A percentile compares a stretch with the other conserved stretches of the same genome.
Evolutionary conservation across 2,113 vertebrate genomes (phyloP).

Genomic region (Trematocara zebra): DNA sequence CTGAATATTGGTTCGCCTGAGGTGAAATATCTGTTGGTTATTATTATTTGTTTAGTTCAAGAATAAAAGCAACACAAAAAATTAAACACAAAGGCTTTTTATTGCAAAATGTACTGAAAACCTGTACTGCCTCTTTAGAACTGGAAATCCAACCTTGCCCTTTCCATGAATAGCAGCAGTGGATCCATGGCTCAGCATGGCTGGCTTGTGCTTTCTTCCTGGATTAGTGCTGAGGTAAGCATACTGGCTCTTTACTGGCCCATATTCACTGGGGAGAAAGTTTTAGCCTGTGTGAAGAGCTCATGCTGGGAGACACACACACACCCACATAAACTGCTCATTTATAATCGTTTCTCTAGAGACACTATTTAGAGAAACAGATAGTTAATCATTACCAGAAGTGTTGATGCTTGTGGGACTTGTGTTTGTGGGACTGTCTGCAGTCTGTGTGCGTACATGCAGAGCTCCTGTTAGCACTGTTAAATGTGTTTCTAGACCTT

Average conservation of each 20-base stretch:
- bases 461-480: not conserved
- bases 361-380: constrained; percentile 39
- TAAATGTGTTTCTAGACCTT: not conserved
- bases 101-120: not conserved
- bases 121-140: not conserved
- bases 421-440: not conserved
- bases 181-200: not conserved
- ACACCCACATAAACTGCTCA: not conserved
- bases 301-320: not conserved
- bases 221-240: constrained; percentile 54
- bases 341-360: constrained; percentile 31
- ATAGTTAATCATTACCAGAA: constrained; percentile 53
- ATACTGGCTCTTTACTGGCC: constrained; percentile 27
- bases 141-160: constrained; percentile 8
- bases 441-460: not conserved
- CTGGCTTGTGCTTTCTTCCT: constrained; percentile 9
- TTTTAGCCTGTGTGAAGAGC: constrained; percentile 30
- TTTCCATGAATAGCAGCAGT: constrained; percentile 33
- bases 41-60: not conserved
- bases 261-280: constrained; percentile 25
- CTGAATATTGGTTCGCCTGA: not conserved
- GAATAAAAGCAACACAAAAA: not conserved
- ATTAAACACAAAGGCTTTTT: not conserved
- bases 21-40: not conserved
- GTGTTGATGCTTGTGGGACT: constrained; percentile 37